These are phyloP conservation scores for Hycleus phaleratus DNA, from an alignment of 1,140 invertebrate genomes.

Conservation along the genomic window DNA sequence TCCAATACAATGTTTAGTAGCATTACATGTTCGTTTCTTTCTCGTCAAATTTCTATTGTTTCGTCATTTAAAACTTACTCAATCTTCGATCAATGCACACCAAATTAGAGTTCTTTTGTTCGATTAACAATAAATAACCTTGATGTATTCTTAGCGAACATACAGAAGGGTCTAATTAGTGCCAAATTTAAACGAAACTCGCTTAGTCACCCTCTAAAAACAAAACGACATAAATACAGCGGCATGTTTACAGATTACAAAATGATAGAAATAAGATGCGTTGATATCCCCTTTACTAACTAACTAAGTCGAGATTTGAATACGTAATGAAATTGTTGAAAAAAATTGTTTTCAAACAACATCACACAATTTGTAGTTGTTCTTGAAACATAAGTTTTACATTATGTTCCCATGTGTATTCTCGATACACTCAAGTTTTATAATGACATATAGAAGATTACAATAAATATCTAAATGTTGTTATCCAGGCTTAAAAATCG, in stretches of 20 bases:
- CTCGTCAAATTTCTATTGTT: slow-evolving; percentile 5
- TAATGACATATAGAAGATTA: no score
- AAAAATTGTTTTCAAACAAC: no score
- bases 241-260: slow-evolving; percentile 15
- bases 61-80: neutral
- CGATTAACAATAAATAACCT: neutral
- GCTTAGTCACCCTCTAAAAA: neutral
- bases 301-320: slow-evolving; percentile 17
- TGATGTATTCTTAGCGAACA: neutral
- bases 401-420: no score
- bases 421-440: no score
- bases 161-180: neutral
- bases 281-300: slow-evolving; percentile 19
- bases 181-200: neutral
- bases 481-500: no score
- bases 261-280: slow-evolving; percentile 18
- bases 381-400: no score
- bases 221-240: neutral
- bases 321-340: slow-evolving; percentile 13
- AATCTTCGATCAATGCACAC: neutral
- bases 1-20: slow-evolving; percentile 13
- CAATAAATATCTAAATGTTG: no score
- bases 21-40: neutral
- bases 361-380: no score
- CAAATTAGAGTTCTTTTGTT: neutral